Evolutionary conservation across 2,797 vertebrate species (phyloP).

Genomic region (Jordanella pulchra): DNA sequence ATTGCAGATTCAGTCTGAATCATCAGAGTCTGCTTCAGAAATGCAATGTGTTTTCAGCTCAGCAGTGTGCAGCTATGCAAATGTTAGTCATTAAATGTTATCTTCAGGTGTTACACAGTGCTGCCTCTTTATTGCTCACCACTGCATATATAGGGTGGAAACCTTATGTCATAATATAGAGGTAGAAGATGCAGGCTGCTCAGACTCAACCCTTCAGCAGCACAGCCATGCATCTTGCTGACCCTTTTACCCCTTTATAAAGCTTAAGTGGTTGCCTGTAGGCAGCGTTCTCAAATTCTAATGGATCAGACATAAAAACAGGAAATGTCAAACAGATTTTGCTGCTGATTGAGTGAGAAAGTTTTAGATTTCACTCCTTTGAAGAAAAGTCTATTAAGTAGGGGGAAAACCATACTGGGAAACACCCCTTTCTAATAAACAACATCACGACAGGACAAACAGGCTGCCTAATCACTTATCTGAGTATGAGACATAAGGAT

Average conservation of each 20-base stretch:
- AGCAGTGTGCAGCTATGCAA: not conserved
- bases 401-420: not conserved
- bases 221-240: too few relatives aligned
- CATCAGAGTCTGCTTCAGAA: not conserved
- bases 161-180: not conserved
- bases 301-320: not conserved
- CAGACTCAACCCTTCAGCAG: not conserved
- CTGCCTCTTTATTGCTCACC: not conserved
- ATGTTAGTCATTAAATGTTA: not conserved
- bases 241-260: not conserved
- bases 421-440: slow-evolving; percentile 15
- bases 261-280: not conserved
- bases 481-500: slow-evolving; percentile 34
- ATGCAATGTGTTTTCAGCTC: not conserved
- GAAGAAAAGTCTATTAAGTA: not conserved
- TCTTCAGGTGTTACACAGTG: not conserved
- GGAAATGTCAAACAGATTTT: not conserved
- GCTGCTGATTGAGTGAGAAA: not conserved
- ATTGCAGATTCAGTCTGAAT: not conserved
- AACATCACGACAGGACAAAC: slow-evolving; percentile 2
- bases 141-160: not conserved
- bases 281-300: not conserved
- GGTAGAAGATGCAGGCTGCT: not conserved
- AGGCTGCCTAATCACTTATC: slow-evolving; percentile 8
- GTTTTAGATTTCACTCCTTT: slow-evolving; percentile 15